Conservation (phyloP, 2,113 vertebrate species). For the Pipra filicauda region DNA sequence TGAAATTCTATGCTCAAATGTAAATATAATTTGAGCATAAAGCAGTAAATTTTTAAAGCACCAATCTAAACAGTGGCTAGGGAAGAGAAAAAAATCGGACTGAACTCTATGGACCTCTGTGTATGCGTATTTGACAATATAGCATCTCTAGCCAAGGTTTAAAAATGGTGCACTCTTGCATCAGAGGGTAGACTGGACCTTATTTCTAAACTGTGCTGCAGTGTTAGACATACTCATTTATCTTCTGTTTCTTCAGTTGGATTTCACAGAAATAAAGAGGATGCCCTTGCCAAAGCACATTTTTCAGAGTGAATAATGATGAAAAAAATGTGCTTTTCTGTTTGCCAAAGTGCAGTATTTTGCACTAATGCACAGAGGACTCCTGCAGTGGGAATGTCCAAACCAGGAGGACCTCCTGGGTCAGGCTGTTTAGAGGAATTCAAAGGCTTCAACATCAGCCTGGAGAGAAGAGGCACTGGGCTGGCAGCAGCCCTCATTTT, state of each 20-base stretch:
- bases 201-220: constrained; percentile 48
- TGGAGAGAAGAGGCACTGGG: not conserved
- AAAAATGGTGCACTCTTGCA: constrained; percentile 59
- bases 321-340: not conserved
- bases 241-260: constrained; percentile 38
- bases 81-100: not conserved
- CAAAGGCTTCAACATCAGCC: not conserved
- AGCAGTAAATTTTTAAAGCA: constrained; percentile 10
- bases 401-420: not conserved
- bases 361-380: not conserved
- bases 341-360: not conserved
- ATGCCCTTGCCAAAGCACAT: not conserved
- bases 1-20: constrained; percentile 49
- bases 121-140: constrained; percentile 25
- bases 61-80: not conserved
- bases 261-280: constrained; percentile 31
- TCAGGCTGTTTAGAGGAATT: not conserved
- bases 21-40: constrained; percentile 26
- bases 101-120: constrained; percentile 35
- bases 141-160: constrained; percentile 32
- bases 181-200: constrained; percentile 29
- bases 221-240: constrained; percentile 16
- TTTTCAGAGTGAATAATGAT: constrained; percentile 12
- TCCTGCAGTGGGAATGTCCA: not conserved
- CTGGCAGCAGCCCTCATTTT: not conserved